Conservation (phyloP, 2,113 vertebrate species). For the Lophura nycthemera region DNA sequence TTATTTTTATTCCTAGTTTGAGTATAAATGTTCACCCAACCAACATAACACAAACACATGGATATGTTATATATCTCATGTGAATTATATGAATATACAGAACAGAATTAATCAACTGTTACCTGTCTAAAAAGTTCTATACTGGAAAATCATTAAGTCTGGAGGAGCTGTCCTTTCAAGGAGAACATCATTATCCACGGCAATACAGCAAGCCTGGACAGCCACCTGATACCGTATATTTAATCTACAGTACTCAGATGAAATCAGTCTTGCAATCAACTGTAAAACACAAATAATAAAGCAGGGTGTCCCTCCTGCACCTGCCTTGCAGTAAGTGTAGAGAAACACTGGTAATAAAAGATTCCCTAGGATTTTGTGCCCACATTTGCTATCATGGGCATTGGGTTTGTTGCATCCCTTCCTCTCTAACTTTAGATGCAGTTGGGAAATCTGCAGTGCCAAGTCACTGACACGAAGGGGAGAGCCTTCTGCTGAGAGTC, state of each 20-base stretch:
- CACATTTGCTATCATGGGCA: not conserved
- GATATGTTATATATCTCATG: not conserved
- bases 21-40: not conserved
- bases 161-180: not conserved
- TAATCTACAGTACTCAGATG: not conserved
- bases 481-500: not conserved
- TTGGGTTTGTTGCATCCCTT: not conserved
- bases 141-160: not conserved
- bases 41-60: not conserved
- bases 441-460: not conserved
- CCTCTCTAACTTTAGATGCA: not conserved
- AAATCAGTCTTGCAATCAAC: not conserved
- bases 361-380: not conserved
- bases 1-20: not conserved
- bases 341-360: not conserved
- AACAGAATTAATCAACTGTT: not conserved
- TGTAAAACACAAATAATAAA: not conserved
- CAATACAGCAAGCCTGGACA: not conserved
- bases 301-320: not conserved
- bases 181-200: not conserved
- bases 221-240: not conserved
- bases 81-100: not conserved
- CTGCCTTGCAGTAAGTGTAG: not conserved
- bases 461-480: rapidly evolving
- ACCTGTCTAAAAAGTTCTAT: not conserved